Percentiles rank a stretch among this genome's conserved stretches.
Conservation (phyloP, 2,113 vertebrate genomes). For the Acinonyx jubatus region DNA sequence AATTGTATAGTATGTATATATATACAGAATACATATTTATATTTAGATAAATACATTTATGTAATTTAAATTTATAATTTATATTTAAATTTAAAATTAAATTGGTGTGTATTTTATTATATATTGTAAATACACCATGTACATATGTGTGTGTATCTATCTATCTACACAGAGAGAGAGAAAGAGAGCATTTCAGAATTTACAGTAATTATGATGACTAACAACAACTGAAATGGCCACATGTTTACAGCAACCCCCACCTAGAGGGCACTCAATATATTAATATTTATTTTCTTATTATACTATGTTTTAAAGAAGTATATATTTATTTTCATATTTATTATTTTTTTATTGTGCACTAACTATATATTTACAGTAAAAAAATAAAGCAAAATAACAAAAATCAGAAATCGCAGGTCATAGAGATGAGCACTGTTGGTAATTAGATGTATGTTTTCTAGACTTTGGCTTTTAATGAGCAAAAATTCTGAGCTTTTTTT, state of each 20-base stretch:
- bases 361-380: background rate
- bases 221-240: background rate
- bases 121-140: background rate
- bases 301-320: background rate
- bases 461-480: background rate
- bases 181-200: background rate
- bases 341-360: background rate
- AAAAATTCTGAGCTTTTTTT: background rate
- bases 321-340: background rate
- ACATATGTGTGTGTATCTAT: background rate
- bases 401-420: background rate
- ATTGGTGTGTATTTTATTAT: background rate
- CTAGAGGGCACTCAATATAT: background rate
- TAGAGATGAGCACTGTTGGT: background rate
- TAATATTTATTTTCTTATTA: background rate
- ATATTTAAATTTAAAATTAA: background rate
- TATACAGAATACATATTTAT: background rate
- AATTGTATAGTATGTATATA: background rate
- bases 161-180: background rate
- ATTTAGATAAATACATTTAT: background rate
- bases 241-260: background rate
- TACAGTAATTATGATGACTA: background rate
- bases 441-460: background rate
- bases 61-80: background rate
- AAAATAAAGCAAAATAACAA: conserved; percentile 1